phyloP scores from a whole-genome alignment of 1,140 invertebrate species.

The Papilio polytes region DNA sequence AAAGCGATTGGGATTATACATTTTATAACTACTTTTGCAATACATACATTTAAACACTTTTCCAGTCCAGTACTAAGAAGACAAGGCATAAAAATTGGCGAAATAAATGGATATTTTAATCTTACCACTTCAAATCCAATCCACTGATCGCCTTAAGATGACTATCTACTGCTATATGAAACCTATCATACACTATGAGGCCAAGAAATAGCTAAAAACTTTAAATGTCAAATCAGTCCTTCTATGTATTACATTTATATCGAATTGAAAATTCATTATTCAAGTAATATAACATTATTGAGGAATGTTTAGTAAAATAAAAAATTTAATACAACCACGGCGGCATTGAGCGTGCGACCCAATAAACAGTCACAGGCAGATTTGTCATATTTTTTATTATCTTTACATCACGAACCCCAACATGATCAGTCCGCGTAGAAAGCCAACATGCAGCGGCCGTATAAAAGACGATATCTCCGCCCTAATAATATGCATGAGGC shows the following conservation, averaged over 20 bases:
- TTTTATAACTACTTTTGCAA: background rate
- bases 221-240: background rate
- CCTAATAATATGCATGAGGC: conserved; percentile 73
- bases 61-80: background rate
- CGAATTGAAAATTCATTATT: background rate
- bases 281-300: background rate
- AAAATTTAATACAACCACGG: background rate
- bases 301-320: background rate
- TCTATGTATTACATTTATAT: no score
- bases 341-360: conserved; percentile 64
- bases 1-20: conserved; percentile 11
- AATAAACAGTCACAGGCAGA: conserved; percentile 70
- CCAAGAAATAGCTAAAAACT: background rate
- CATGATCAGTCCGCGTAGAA: conserved; percentile 49
- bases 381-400: conserved; percentile 79
- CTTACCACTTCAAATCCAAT: no score
- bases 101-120: background rate
- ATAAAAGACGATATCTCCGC: conserved; percentile 61
- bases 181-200: no score
- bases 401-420: conserved; percentile 65
- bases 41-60: background rate
- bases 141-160: no score
- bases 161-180: no score
- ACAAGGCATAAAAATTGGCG: background rate
- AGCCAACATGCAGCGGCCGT: conserved; percentile 70